These are phyloP conservation scores for Pempheris klunzingeri DNA, from an alignment of 2,797 vertebrate species.

Conservation along the genomic window DNA sequence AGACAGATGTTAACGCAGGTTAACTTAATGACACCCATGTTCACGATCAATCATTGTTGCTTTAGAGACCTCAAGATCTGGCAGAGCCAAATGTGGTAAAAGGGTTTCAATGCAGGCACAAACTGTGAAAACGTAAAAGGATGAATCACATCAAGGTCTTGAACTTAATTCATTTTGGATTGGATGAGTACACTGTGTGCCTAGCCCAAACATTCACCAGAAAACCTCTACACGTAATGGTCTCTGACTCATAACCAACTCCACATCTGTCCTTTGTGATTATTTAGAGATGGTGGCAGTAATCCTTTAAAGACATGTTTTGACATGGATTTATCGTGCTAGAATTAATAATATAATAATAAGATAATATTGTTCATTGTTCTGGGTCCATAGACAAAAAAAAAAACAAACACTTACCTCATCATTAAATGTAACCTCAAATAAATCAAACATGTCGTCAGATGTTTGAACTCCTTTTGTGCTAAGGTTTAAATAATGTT, in stretches of 20 bases:
- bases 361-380: neutral
- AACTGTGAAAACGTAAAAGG: neutral
- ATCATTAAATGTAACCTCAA: constrained; percentile 36
- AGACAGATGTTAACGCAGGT: constrained; percentile 20
- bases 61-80: neutral
- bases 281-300: constrained; percentile 22
- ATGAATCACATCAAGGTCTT: neutral
- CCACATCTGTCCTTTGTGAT: constrained; percentile 42
- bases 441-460: constrained; percentile 23
- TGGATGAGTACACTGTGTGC: neutral
- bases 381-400: constrained; percentile 6
- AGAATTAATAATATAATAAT: neutral
- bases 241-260: constrained; percentile 13
- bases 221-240: constrained; percentile 1
- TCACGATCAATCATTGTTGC: neutral
- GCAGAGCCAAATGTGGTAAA: neutral
- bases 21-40: neutral
- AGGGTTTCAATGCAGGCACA: neutral
- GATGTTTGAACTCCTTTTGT: constrained; percentile 53
- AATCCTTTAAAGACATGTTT: constrained; percentile 19
- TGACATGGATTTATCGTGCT: neutral
- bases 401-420: constrained; percentile 27
- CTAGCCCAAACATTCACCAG: neutral
- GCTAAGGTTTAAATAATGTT: constrained; percentile 58
- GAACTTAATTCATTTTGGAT: neutral